phyloP scores from a whole-genome alignment of 2,113 vertebrate genomes.

The Euleptes europaea region DNA sequence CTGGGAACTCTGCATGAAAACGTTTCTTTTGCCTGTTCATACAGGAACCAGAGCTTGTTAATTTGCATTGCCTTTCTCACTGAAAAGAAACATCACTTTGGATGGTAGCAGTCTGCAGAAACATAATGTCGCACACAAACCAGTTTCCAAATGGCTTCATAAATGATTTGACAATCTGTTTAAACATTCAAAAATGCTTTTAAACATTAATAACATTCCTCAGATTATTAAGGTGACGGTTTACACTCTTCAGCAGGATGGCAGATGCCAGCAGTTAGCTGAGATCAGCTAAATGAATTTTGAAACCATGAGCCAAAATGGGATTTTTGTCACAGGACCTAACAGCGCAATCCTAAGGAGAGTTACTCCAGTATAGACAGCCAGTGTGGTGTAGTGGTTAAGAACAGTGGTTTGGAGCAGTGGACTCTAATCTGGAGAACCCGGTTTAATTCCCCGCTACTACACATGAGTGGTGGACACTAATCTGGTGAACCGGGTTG shows the following conservation, averaged over 20 bases:
- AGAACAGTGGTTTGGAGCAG: too few relatives aligned
- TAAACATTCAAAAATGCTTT: constrained; percentile 61
- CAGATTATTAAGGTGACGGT: constrained; percentile 42
- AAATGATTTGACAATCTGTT: constrained; percentile 57
- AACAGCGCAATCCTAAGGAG: too few relatives aligned
- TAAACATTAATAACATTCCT: constrained; percentile 63
- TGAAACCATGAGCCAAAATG: constrained; percentile 12
- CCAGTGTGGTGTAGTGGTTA: too few relatives aligned
- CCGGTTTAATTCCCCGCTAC: too few relatives aligned
- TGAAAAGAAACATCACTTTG: constrained; percentile 43
- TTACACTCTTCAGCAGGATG: constrained; percentile 32
- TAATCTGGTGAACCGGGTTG: too few relatives aligned
- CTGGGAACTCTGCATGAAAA: background rate
- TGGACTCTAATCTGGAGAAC: too few relatives aligned
- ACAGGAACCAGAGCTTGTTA: background rate
- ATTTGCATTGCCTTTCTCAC: background rate
- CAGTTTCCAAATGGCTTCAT: constrained; percentile 54
- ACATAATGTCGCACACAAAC: constrained; percentile 45
- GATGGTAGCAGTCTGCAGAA: constrained; percentile 32
- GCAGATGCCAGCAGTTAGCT: constrained; percentile 45
- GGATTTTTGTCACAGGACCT: background rate
- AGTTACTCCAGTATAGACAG: too few relatives aligned
- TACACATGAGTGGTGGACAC: too few relatives aligned
- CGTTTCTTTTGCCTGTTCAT: constrained; percentile 7
- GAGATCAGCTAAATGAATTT: background rate